Base-by-base conservation (phyloP, 2,797 vertebrate species). In the Danio choprae region DNA sequence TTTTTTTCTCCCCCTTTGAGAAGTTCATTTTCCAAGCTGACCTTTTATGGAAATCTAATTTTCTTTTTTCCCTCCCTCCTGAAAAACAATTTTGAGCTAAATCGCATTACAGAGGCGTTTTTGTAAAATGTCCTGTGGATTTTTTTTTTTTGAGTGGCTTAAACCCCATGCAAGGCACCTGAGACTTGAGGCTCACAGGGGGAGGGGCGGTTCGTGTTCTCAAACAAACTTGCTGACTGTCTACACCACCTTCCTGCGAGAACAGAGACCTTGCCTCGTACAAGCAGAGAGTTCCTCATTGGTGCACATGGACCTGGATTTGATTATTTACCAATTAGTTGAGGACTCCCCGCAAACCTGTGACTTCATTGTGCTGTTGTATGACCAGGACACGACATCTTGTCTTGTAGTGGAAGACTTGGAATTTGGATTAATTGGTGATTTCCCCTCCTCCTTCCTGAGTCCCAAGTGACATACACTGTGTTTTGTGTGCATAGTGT, bases 1-100 rank as follows among this genome's bases (percentile, higher is more conserved):
- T 67, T 87, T 89, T 88, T 60, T 8, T n/a, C 60, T 44, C 77
- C 79, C 82, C 79, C 77, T 90, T 90, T 88, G 82, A 86, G 81
- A 88, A 87, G 84, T 89, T 91, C 82, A 79, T 86, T 91, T 90
- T 93, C 91, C 88, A 90, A 87, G 89, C 89, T 94, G 91, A 93
- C 92, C 91, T 93, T 93, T 87, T 92, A 90, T 71, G 88, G 87
- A 92, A 93, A 93, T 93, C 89, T 90, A 92, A 92, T 94, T 94
- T 92, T 85, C 87, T 89, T 86, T 88, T 88, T 86, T 62, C 65
- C 65, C 59, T 53, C 56, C 22, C 89, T 50, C 36, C 73, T 89
- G 77, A 74, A 85, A 86, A 80, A 84, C 65, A 58, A 71, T 80
- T 68, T 78, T 81, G 74, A 82, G 81, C 65, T 80, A 58, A 73